Evolutionary conservation across 2,888 invertebrate genomes (phyloP).

Genomic region (Sepiola atlantica): DNA sequence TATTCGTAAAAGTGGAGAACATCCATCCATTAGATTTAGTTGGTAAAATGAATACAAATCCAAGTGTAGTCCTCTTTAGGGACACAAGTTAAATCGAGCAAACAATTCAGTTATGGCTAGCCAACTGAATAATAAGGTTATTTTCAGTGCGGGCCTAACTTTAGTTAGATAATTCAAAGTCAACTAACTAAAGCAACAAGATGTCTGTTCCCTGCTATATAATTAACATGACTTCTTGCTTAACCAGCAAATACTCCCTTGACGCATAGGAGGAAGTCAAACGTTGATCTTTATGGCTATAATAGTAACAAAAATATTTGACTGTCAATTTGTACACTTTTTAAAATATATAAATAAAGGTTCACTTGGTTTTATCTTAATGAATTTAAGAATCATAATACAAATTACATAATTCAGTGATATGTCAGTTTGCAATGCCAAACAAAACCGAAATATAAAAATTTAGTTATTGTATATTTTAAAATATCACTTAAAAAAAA

Average conservation of each 20-base stretch:
- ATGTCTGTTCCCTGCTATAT: not conserved
- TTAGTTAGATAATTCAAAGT: not conserved
- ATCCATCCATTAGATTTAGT: not conserved
- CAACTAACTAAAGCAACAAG: not conserved
- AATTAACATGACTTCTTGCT: not conserved
- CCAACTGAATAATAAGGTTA: not conserved
- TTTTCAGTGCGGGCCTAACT: not conserved
- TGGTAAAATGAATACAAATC: not conserved
- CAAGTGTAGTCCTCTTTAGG: not conserved
- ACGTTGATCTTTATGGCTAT: not conserved
- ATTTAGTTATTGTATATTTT: no score
- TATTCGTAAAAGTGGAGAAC: not conserved
- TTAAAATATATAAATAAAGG: no score
- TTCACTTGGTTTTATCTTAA: no score
- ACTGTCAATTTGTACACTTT: not conserved
- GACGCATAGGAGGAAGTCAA: not conserved
- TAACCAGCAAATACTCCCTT: not conserved
- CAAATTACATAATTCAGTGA: no score
- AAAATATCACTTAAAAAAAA: no score
- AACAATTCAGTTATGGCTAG: slow-evolving; percentile 1
- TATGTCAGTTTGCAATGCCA: no score
- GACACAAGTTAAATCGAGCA: not conserved
- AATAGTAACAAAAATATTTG: not conserved
- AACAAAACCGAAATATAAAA: no score
- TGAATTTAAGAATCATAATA: no score